Conservation (phyloP, 2,113 vertebrate species). For the Chitala chitala region DNA sequence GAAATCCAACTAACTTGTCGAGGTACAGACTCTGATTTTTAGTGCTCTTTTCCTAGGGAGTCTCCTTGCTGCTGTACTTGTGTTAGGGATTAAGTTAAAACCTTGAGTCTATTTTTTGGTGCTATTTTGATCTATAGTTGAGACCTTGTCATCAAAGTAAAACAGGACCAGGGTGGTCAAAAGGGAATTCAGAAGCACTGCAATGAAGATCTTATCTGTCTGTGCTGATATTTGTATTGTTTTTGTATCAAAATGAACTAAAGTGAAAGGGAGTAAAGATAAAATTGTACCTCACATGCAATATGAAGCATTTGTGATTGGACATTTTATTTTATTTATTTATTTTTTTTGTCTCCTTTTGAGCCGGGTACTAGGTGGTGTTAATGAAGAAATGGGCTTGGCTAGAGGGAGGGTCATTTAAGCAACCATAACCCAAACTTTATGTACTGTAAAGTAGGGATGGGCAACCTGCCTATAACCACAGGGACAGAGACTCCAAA, state of each 20-base stretch:
- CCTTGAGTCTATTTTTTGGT: slow-evolving; percentile 16
- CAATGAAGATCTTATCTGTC: slow-evolving; percentile 5
- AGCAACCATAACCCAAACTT: too few relatives aligned
- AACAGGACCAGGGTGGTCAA: not conserved
- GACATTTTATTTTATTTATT: too few relatives aligned
- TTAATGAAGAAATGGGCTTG: too few relatives aligned
- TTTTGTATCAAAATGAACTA: not conserved
- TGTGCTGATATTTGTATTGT: slow-evolving; percentile 1
- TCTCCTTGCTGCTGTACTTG: too few relatives aligned
- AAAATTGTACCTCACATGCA: not conserved
- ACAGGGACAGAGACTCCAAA: too few relatives aligned
- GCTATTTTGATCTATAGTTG: not conserved
- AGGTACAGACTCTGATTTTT: not conserved
- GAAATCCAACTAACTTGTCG: not conserved
- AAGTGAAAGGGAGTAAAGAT: not conserved
- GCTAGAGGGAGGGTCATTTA: too few relatives aligned
- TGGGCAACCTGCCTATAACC: too few relatives aligned
- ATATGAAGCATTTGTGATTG: not conserved
- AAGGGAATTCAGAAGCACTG: slow-evolving; percentile 14
- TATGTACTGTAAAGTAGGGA: too few relatives aligned
- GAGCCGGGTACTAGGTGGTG: too few relatives aligned
- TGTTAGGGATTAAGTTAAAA: not conserved
- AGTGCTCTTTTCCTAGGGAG: not conserved
- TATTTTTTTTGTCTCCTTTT: too few relatives aligned
- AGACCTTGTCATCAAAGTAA: not conserved